Base-by-base conservation (phyloP, 1,140 invertebrate species). In the Littorina saxatilis region DNA sequence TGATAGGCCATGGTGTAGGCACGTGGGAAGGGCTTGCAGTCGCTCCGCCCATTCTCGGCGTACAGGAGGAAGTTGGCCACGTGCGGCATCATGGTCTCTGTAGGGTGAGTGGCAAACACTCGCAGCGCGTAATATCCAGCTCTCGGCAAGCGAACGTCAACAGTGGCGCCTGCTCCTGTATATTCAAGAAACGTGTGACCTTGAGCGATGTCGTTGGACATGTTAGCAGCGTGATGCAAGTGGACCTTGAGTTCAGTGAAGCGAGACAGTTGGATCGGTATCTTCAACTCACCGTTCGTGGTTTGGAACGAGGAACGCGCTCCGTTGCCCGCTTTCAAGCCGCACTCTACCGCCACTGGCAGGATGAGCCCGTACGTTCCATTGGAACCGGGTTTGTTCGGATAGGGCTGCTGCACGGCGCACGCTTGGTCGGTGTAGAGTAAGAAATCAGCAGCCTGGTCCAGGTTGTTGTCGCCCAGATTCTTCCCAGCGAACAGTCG, bases 301-400 rank as follows among this genome's bases (percentile, higher is more conserved):
- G 70, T 29, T 35, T 47, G 2, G 70, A 73, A 73, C 39, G 9
- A 43, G n/a, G 50, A n/a, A 29, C 9, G 15, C 40, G 70, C 39
- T 23, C 50, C 29, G n/a, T 50, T 73, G 43, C 29, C 43, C 70
- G 27, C 27, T 35, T 39, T 50, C 40, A 73, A 5, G 20, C 70
- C 70, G 40, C 70, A 73, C n/a, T 73, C 70, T 35, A 43, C 50
- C 17, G 70, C 70, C 40, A 50, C 50, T 27, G 70, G 70, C 27
- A 50, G 29, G n/a, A 29, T 39, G 9, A 47, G n/a, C 1, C 70
- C 70, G 40, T 43, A 73, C 23, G n/a, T 23, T n/a, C n/a, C n/a
- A n/a, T n/a, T n/a, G n/a, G n/a, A n/a, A 29, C 58, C 58, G 58
- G 58, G 27, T 29, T 61, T 61, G 58, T 61, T 23, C 5, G 66